phyloP scores from a whole-genome alignment of 2,113 vertebrate genomes.

The Phyllostomus discolor region DNA sequence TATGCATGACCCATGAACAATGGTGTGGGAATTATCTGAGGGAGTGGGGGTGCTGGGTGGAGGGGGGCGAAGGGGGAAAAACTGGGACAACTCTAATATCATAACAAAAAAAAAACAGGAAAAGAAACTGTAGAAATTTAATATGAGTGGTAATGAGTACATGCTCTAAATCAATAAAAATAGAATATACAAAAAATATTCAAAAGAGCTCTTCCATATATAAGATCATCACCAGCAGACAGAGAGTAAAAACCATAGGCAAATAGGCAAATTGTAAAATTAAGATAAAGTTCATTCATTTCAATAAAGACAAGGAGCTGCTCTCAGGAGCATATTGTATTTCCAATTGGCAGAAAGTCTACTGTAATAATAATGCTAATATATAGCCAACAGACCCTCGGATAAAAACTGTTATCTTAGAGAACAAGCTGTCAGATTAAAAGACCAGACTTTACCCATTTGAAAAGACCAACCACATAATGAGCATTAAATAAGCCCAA shows the following conservation, averaged over 20 bases:
- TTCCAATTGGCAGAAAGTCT: background rate
- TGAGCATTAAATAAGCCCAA: background rate
- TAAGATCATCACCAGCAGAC: background rate
- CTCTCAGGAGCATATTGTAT: background rate
- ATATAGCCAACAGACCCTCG: background rate
- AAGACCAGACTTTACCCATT: background rate
- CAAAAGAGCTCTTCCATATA: background rate
- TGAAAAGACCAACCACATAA: background rate
- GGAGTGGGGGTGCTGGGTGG: no score
- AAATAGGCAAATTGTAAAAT: conserved; percentile 11
- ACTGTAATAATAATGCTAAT: background rate
- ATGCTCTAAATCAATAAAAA: no score
- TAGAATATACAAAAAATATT: background rate
- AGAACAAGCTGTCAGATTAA: background rate
- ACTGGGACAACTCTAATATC: no score
- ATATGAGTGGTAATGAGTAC: no score
- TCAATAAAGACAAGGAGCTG: background rate
- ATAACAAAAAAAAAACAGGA: no score
- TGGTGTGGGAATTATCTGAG: no score
- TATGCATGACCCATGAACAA: no score
- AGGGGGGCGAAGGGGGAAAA: no score
- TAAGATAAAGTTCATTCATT: background rate
- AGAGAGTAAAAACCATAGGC: background rate
- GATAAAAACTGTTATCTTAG: background rate
- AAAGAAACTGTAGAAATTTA: no score